A percentile compares a stretch with the other conserved stretches of the same genome.
phyloP scores from a whole-genome alignment of 2,113 vertebrate genomes.

The Lipophrys pholis region DNA sequence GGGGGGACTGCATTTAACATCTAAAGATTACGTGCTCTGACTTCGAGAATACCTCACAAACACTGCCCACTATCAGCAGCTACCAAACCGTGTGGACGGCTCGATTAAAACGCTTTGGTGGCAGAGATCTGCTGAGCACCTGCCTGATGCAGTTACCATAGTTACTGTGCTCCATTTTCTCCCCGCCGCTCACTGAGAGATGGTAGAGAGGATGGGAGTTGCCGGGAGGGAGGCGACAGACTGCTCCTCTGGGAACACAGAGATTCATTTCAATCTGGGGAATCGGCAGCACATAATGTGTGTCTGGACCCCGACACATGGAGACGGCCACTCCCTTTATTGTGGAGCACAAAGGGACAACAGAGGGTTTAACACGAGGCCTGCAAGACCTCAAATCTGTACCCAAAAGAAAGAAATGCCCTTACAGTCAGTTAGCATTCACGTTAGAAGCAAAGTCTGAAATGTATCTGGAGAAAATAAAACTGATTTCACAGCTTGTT shows the following conservation, averaged over 20 bases:
- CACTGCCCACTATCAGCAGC: too few species aligned
- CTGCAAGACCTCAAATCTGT: conserved; percentile 1
- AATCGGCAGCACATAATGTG: conserved; percentile 59
- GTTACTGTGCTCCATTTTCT: conserved; percentile 83
- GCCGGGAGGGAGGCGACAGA: conserved; percentile 25
- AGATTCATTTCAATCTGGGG: conserved; percentile 68
- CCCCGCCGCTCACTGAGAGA: conserved; percentile 42
- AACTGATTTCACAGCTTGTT: too few species aligned
- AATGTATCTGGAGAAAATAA: too few species aligned
- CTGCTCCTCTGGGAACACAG: conserved; percentile 56
- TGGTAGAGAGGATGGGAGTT: conserved; percentile 43
- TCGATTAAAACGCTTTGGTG: conserved; percentile 40
- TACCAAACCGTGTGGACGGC: not conserved
- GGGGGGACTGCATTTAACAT: not conserved
- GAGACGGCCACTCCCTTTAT: conserved; percentile 69
- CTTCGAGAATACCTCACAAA: not conserved
- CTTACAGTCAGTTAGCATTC: not conserved
- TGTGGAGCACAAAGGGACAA: conserved; percentile 63
- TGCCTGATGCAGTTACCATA: conserved; percentile 86
- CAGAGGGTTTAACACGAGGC: conserved; percentile 13
- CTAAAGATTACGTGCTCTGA: not conserved
- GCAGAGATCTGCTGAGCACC: conserved; percentile 50
- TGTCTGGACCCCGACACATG: conserved; percentile 31
- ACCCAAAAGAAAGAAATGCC: not conserved
- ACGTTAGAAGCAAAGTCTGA: too few species aligned